phyloP scores from a whole-genome alignment of 2,113 vertebrate species.

The Sebastes schlegelii region DNA sequence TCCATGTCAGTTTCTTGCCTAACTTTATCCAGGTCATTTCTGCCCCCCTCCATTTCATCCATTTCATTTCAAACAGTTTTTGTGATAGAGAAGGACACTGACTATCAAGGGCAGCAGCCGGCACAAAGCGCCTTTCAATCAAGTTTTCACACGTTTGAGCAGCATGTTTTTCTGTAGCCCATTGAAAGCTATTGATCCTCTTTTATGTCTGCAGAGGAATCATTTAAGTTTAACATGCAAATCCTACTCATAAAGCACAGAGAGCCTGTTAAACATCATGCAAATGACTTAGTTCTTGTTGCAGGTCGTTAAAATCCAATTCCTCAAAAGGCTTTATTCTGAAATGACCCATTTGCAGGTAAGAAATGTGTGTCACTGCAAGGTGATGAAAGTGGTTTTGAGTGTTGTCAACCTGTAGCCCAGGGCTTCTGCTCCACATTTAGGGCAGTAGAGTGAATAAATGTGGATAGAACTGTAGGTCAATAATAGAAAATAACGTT shows the following conservation, averaged over 20 bases:
- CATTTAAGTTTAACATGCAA: not conserved
- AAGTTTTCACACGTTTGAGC: not conserved
- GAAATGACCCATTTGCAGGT: slow-evolving; percentile 48
- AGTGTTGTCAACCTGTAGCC: slow-evolving; percentile 50
- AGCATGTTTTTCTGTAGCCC: not conserved
- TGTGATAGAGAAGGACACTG: slow-evolving; percentile 10
- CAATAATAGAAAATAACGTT: slow-evolving; percentile 63
- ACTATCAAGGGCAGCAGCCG: slow-evolving; percentile 13
- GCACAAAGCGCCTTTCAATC: not conserved
- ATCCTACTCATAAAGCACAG: not conserved
- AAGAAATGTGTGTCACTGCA: slow-evolving; percentile 46
- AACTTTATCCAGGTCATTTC: slow-evolving; percentile 45
- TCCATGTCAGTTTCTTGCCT: slow-evolving; percentile 5
- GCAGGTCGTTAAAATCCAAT: not conserved
- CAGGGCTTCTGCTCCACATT: slow-evolving; percentile 59
- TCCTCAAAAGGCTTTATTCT: slow-evolving; percentile 9
- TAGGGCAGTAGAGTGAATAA: slow-evolving; percentile 56
- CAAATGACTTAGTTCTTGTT: not conserved
- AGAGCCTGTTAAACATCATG: not conserved
- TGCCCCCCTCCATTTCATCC: slow-evolving; percentile 20
- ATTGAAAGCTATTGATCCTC: not conserved
- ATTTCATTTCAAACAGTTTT: not conserved
- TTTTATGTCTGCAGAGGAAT: not conserved
- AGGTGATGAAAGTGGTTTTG: slow-evolving; percentile 56
- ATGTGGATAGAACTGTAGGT: slow-evolving; percentile 67